Percentiles rank a stretch among this genome's conserved stretches.
phyloP scores from a whole-genome alignment of 2,113 vertebrate species.

The Daboia siamensis region DNA sequence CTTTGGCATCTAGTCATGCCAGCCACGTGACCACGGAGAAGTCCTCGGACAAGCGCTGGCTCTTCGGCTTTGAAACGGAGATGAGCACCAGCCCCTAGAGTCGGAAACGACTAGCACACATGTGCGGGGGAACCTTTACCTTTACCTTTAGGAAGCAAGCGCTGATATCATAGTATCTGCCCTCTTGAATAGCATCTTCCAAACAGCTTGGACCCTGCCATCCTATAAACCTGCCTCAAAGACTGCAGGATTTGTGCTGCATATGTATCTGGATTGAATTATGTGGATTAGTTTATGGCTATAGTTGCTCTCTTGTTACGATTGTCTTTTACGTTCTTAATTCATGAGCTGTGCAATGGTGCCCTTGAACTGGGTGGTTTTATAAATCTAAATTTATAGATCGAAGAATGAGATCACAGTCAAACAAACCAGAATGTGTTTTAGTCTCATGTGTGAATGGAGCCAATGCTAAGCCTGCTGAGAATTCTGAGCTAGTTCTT shows the following conservation, averaged over 20 bases:
- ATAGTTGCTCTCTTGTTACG: neutral
- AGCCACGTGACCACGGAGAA: too few species aligned
- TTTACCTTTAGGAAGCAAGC: neutral
- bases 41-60: too few species aligned
- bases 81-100: too few species aligned
- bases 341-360: neutral
- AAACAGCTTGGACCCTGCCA: neutral
- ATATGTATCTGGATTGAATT: neutral
- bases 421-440: neutral
- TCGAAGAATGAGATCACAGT: neutral
- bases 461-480: neutral
- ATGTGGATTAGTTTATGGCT: neutral
- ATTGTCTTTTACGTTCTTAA: neutral
- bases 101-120: too few species aligned
- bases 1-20: too few species aligned
- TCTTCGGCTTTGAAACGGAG: too few species aligned
- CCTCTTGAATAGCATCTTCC: neutral
- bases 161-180: neutral
- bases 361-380: neutral
- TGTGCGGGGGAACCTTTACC: too few species aligned
- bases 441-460: neutral
- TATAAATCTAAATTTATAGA: neutral
- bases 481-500: neutral
- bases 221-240: neutral
- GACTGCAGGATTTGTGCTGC: neutral